These are phyloP conservation scores for Siniperca knerii DNA, from an alignment of 2,113 vertebrate genomes.

Conservation along the genomic window DNA sequence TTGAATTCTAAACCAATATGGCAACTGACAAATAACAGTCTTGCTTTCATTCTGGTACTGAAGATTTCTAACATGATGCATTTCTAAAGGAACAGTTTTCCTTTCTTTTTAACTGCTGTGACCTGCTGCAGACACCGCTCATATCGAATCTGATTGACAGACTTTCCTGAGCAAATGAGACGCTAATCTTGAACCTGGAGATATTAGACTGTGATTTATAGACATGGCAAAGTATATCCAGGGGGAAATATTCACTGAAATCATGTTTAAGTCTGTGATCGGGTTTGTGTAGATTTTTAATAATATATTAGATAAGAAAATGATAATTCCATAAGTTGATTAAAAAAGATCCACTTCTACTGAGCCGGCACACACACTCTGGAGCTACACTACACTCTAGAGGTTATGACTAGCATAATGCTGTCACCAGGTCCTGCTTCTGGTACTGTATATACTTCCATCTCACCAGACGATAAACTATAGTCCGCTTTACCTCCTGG, in stretches of 20 bases:
- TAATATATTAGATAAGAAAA: slow-evolving; percentile 31
- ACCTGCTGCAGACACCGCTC: slow-evolving; percentile 8
- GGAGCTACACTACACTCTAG: slow-evolving; percentile 50
- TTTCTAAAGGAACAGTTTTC: not conserved
- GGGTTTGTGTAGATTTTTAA: slow-evolving; percentile 6
- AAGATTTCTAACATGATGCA: not conserved
- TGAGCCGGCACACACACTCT: not conserved
- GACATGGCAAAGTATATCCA: slow-evolving; percentile 24
- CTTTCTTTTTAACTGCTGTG: not conserved
- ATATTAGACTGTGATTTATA: slow-evolving; percentile 34
- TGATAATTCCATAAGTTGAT: slow-evolving; percentile 31
- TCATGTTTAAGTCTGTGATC: not conserved
- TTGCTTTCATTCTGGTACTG: slow-evolving; percentile 4
- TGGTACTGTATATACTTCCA: not conserved
- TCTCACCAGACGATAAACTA: not conserved
- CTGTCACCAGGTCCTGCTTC: not conserved
- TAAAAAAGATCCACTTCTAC: not conserved
- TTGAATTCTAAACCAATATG: slow-evolving; percentile 39
- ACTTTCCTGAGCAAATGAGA: slow-evolving; percentile 28
- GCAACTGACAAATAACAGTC: slow-evolving; percentile 22
- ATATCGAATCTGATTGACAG: slow-evolving; percentile 13
- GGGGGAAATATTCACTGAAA: slow-evolving; percentile 24
- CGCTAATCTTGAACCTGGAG: slow-evolving; percentile 36
- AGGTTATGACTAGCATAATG: not conserved
- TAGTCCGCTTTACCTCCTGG: not conserved